phyloP scores from a whole-genome alignment of 2,797 vertebrate species.

The Phoxinus dragarum region DNA sequence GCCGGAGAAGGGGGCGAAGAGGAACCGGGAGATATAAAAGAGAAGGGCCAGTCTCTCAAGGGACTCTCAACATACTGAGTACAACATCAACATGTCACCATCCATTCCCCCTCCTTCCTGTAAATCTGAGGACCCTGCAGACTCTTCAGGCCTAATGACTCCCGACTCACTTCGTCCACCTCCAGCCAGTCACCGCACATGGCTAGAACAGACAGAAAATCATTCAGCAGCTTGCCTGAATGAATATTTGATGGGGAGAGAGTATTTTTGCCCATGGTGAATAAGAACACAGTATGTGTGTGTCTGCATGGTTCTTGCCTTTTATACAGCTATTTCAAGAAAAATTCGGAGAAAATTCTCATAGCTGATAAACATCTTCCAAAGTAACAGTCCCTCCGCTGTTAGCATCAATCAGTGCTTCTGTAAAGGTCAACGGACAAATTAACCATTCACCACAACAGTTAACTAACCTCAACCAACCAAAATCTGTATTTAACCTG shows the following conservation, averaged over 20 bases:
- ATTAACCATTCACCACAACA: not conserved
- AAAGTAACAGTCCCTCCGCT: not conserved
- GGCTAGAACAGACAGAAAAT: conserved; percentile 99
- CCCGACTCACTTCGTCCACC: conserved; percentile 90
- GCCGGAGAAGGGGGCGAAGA: conserved; percentile 64
- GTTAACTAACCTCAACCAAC: conserved; percentile 10
- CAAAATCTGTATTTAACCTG: not conserved
- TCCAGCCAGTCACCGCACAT: conserved; percentile 92
- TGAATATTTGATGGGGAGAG: conserved; percentile 98
- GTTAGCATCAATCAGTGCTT: conserved; percentile 26
- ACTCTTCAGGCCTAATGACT: conserved; percentile 89
- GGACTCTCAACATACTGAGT: conserved; percentile 66
- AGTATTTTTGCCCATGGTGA: conserved; percentile 91
- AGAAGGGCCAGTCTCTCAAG: conserved; percentile 59
- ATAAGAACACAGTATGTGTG: conserved; percentile 87
- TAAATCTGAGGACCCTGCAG: conserved; percentile 64
- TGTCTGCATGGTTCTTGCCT: not conserved
- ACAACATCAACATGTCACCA: conserved; percentile 70
- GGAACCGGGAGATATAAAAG: conserved; percentile 66
- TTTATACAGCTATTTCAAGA: conserved; percentile 6
- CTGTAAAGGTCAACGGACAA: conserved; percentile 8
- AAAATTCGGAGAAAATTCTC: not conserved
- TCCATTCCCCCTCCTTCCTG: conserved; percentile 40
- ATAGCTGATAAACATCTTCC: conserved; percentile 5
- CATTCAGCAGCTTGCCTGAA: conserved; percentile 96